Base-by-base conservation (phyloP, 35 echinoderm and acorn worm genomes). In the Nesometra sesokonis region DNA sequence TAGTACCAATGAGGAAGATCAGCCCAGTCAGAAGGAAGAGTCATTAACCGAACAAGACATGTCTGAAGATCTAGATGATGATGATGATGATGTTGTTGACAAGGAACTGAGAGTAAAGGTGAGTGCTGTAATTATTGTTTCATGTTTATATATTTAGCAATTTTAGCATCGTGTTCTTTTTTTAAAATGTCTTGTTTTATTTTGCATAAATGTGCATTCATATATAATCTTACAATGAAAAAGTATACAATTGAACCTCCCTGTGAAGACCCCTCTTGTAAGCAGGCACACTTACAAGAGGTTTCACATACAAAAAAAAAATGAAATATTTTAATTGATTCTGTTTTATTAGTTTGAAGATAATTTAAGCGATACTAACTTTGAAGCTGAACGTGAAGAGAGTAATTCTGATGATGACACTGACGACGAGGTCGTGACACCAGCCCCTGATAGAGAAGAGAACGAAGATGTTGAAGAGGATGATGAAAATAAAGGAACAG, bases 401-500 rank as follows among this genome's bases (percentile, higher is more conserved):
- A 80, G 35, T 80, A 80, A 34, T 13, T 34, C 32, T 33, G 23
- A 86, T 32, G 31, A 77, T 87, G 91, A 89, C 57, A 97, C 93
- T 81, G 91, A 77, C 32, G 92, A 97, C 77, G 95, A 97, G 79
- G 90, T 97, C 34, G 95, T 94, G 13, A 91, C 93, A 23, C 95
- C 95, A 31, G 84, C 86, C 29, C 40, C 89, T 30, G 38, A 79
- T 31, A 89, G 91, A 17, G 85, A 92, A 36, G 90, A 82, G 29
- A 87, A 97, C 11, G 94, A 95, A 43, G 82, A 36, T 21, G 84
- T 47, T 8, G 80, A 77, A 0, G 93, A 84, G 30, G 83, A 80
- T 39, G 91, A 90, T 37, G 78, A 35, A 32, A 77, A 57, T 32
- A 84, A 90, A 17, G 80, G 47, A 35, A 84, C 88, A 57, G n/a